Base-by-base conservation (phyloP, 1,140 invertebrate species). In the Homarus americanus region DNA sequence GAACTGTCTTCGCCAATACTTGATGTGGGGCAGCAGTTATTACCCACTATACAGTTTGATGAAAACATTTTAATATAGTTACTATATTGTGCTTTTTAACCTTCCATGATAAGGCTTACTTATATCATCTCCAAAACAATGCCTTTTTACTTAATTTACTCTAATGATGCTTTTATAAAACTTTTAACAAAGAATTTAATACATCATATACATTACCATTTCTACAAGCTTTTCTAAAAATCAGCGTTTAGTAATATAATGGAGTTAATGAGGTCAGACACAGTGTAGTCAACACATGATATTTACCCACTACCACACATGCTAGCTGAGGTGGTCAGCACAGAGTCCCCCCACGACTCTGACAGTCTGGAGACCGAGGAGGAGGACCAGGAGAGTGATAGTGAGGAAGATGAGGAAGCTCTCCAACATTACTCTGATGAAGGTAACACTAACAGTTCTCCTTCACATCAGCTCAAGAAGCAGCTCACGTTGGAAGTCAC, bases 301-400 rank as follows among this genome's bases (percentile, higher is more conserved):
- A 24, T 49, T 72, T 40, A 63, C 53, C 32, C 32, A 69, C 32
- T 72, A 40, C 82, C 63, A 72, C 58, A 83, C 53, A 83, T 63
- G 24, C n/a, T 38, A 83, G 82, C 82, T 69, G 82, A 83, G 36
- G 53, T 66, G 58, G 58, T 69, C 82, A 83, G 58, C 63, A 66
- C 82, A 63, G 82, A 83, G 82, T 83, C 82, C 9, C 82, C 82
- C 53, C 58, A 34, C 3, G 82, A 83, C 53, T 66, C 34, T 36
- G 82, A 40, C 32, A 7, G 53, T 63, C 63, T 38, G 17, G 82
- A 83, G 36, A 20, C 63, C 5, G 82, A 69, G n/a, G 82, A 49
- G 15, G 38, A 58, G 15, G 24, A 34, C 34, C 38, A 15, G 2
- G 53, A 69, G 34, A 36, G 12, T 63, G 82, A 72, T 2, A 83